Percentiles rank a stretch among this genome's conserved stretches.
These are phyloP conservation scores for Lepidurus apus DNA, from an alignment of 1,140 invertebrate species.

Conservation along the genomic window DNA sequence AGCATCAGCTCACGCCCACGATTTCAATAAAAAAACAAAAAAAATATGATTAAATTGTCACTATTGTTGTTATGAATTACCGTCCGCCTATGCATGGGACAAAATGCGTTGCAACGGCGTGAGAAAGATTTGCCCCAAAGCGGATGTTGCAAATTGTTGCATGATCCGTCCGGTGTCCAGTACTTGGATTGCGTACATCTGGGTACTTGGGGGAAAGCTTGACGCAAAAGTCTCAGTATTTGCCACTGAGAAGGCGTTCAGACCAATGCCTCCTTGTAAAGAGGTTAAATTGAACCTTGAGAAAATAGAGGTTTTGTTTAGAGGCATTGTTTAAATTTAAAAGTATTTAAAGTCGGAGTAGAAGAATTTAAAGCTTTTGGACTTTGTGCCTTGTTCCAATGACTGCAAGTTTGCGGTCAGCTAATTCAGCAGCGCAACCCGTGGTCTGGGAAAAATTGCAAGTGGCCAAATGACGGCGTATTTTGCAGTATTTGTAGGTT, in stretches of 20 bases:
- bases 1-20: too few relatives aligned
- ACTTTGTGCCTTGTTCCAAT: constrained; percentile 33
- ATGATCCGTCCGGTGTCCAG: too few relatives aligned
- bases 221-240: background rate
- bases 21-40: too few relatives aligned
- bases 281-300: constrained; percentile 22
- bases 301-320: background rate
- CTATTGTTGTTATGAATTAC: too few relatives aligned
- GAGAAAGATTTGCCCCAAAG: too few relatives aligned
- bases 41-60: too few relatives aligned
- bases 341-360: background rate
- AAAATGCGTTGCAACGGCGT: too few relatives aligned
- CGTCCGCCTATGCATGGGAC: too few relatives aligned
- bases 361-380: background rate
- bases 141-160: too few relatives aligned
- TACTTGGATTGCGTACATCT: too few relatives aligned
- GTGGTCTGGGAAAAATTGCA: constrained; percentile 30
- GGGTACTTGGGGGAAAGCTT: too few relatives aligned
- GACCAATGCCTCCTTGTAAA: constrained; percentile 10
- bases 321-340: background rate
- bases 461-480: constrained; percentile 34
- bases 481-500: constrained; percentile 26
- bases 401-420: constrained; percentile 26
- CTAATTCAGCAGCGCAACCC: constrained; percentile 25
- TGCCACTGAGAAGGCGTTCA: too few relatives aligned